Percentiles rank a stretch among this genome's conserved stretches.
Evolutionary conservation across 2,797 vertebrate species (phyloP).

Genomic region (Hylomyscus alleni): DNA sequence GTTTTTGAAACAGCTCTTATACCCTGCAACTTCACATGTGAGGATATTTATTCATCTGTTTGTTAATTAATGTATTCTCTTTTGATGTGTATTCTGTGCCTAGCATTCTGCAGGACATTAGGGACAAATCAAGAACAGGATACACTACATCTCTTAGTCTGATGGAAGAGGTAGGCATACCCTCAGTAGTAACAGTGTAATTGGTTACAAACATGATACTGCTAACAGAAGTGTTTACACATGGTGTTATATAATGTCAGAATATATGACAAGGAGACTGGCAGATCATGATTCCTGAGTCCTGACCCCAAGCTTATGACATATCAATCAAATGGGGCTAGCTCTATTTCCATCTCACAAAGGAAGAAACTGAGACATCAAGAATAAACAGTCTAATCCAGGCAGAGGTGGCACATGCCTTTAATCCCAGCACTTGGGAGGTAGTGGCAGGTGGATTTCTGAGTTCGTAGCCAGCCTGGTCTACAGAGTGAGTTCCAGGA

Average conservation of each 20-base stretch:
- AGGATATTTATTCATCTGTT: not conserved
- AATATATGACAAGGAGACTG: not conserved
- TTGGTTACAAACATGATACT: not conserved
- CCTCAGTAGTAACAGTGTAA: not conserved
- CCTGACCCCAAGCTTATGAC: not conserved
- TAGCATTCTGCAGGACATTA: not conserved
- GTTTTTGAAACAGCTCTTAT: slow-evolving; percentile 8
- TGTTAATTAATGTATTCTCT: not conserved
- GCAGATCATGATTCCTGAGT: not conserved
- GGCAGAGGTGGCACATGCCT: too few species aligned
- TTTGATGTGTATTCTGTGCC: not conserved
- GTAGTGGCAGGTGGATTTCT: too few species aligned
- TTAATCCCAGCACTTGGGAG: too few species aligned
- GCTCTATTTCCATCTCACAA: not conserved
- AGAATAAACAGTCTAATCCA: not conserved
- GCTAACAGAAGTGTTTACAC: not conserved
- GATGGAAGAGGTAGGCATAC: not conserved
- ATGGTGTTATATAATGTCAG: not conserved
- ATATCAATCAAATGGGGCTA: not conserved
- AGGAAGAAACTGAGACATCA: not conserved
- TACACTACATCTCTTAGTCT: not conserved
- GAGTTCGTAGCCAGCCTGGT: too few species aligned
- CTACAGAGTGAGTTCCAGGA: too few species aligned
- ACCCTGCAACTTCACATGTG: not conserved
- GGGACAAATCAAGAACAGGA: not conserved